Evolutionary conservation across 2,888 invertebrate species (phyloP).

Genomic region (Pollenia griseotomentosa): DNA sequence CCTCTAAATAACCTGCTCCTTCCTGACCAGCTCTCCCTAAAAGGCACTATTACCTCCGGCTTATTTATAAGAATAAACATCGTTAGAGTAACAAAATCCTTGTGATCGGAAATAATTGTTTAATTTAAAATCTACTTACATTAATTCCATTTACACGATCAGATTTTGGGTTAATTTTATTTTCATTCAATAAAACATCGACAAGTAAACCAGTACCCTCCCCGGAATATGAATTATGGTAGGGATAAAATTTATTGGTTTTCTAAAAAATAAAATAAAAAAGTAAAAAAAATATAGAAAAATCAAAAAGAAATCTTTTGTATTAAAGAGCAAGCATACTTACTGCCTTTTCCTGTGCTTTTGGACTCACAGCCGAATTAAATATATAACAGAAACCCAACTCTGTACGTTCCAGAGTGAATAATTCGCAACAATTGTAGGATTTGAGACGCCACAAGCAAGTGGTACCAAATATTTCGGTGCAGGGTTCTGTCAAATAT

Average conservation of each 20-base stretch:
- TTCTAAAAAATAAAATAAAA: constrained; percentile 69
- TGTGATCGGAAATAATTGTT: not conserved
- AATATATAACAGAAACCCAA: constrained; percentile 85
- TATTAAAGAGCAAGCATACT: constrained; percentile 19
- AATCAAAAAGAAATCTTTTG: not conserved
- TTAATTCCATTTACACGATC: constrained; percentile 76
- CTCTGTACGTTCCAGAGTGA: constrained; percentile 84
- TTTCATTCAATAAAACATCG: constrained; percentile 74
- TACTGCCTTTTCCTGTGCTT: constrained; percentile 74
- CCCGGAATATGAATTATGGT: constrained; percentile 78
- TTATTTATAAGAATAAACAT: too few species aligned
- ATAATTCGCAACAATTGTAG: constrained; percentile 84
- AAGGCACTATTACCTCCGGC: too few species aligned
- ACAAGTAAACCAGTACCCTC: constrained; percentile 80
- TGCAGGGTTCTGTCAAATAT: constrained; percentile 78
- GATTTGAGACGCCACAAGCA: constrained; percentile 84
- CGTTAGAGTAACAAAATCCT: too few species aligned
- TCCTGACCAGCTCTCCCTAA: too few species aligned
- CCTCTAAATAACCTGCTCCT: too few species aligned
- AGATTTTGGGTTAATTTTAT: constrained; percentile 69
- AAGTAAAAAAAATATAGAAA: not conserved
- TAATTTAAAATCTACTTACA: constrained; percentile 65
- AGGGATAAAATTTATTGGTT: constrained; percentile 79
- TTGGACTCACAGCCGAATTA: constrained; percentile 81
- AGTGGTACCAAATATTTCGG: constrained; percentile 80